Evolutionary conservation across 2,888 invertebrate species (phyloP).

Genomic region (Tetanocera ferruginea): DNA sequence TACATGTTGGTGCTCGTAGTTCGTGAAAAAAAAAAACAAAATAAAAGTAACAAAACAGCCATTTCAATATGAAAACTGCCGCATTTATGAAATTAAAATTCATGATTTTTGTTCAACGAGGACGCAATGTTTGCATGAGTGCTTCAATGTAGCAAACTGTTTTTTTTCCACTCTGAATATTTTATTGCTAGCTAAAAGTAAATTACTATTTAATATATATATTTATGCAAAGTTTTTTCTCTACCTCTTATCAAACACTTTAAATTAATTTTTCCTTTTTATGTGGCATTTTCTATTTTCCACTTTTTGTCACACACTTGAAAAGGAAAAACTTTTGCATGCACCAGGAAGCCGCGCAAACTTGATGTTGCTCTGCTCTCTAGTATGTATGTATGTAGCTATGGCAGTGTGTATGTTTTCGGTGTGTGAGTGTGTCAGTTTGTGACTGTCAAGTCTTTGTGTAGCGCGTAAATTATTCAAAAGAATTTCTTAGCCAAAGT

Average conservation of each 20-base stretch:
- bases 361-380: not conserved
- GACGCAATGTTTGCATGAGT: no score
- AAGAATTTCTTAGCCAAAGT: slow-evolving; percentile 16
- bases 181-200: no score
- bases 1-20: no score
- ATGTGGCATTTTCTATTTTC: slow-evolving; percentile 54
- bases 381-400: not conserved
- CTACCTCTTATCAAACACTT: not conserved
- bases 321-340: not conserved
- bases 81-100: no score
- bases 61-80: no score
- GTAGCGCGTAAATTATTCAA: slow-evolving; percentile 18
- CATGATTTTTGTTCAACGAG: no score
- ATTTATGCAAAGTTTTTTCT: not conserved
- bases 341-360: not conserved
- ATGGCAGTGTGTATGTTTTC: not conserved
- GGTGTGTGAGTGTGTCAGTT: not conserved
- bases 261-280: slow-evolving; percentile 53
- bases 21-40: no score
- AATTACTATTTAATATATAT: not conserved
- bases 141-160: no score
- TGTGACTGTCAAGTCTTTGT: not conserved
- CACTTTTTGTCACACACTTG: not conserved
- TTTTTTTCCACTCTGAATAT: no score
- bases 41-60: no score